A percentile compares a stretch with the other conserved stretches of the same genome.
phyloP scores from a whole-genome alignment of 2,797 vertebrate genomes.

The Mormyrus hasselquistii region DNA sequence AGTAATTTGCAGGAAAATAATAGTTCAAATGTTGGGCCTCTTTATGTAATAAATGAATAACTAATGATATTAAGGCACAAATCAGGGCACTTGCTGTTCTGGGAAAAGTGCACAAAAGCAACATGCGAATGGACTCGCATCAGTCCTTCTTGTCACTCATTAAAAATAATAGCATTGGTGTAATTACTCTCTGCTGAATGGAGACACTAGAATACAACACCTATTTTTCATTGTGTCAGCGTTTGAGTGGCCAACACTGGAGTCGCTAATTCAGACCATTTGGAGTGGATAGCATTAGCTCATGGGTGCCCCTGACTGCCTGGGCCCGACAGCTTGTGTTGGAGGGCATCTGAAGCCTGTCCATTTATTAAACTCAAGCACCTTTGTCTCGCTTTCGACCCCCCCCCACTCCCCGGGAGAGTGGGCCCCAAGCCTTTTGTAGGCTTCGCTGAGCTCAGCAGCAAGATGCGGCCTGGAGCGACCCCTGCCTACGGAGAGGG shows the following conservation, averaged over 20 bases:
- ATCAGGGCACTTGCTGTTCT: background rate
- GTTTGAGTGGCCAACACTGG: constrained; percentile 8
- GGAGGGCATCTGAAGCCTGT: constrained; percentile 10
- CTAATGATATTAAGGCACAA: background rate
- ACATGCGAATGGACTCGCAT: background rate
- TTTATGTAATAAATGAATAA: background rate
- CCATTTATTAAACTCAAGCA: constrained; percentile 10
- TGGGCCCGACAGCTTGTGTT: background rate
- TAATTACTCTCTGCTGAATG: constrained; percentile 5
- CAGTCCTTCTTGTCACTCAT: constrained; percentile 1
- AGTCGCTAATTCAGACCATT: background rate
- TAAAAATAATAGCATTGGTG: constrained; percentile 6
- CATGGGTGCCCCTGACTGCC: background rate
- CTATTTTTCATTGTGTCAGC: constrained; percentile 1
- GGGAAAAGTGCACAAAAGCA: background rate
- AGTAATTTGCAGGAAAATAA: background rate
- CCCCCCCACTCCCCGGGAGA: background rate
- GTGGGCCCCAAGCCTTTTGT: background rate
- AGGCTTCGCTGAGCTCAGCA: background rate
- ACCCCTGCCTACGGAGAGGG: background rate
- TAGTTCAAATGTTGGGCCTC: background rate
- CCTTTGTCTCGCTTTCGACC: background rate
- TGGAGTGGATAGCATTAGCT: constrained; percentile 23
- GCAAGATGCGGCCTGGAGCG: background rate
- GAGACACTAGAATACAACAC: background rate